phyloP scores from a whole-genome alignment of 2,888 invertebrate genomes.

The Amphipoea oculea region DNA sequence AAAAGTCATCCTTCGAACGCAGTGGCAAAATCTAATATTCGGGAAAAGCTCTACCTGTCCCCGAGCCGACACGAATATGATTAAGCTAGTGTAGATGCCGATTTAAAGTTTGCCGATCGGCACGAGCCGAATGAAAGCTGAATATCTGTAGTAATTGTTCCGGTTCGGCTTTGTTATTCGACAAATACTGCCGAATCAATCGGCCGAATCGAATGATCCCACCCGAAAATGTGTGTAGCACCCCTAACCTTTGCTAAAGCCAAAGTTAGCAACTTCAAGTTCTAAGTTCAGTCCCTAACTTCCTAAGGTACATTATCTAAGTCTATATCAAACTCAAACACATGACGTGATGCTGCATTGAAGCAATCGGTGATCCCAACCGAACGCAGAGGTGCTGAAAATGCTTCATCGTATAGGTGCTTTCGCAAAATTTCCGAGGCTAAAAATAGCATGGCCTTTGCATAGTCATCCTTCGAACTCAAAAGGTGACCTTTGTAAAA shows the following conservation, averaged over 20 bases:
- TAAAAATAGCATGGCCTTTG: too few relatives aligned
- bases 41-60: too few relatives aligned
- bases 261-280: neutral
- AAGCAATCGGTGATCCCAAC: neutral
- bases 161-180: neutral
- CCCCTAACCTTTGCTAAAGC: neutral
- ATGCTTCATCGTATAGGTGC: neutral
- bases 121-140: neutral
- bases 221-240: too few relatives aligned
- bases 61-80: too few relatives aligned
- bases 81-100: too few relatives aligned
- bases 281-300: neutral
- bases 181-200: neutral
- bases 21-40: too few relatives aligned
- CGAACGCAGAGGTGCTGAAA: neutral
- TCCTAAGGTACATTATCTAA: constrained; percentile 34
- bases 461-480: neutral
- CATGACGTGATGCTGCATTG: too few relatives aligned
- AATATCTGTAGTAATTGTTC: neutral
- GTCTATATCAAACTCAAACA: constrained; percentile 21
- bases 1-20: neutral
- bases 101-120: neutral
- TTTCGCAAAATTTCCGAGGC: neutral
- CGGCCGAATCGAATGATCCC: neutral
- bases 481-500: neutral